phyloP scores from a whole-genome alignment of 2,797 vertebrate species.

The Crocodylus rhombifer region DNA sequence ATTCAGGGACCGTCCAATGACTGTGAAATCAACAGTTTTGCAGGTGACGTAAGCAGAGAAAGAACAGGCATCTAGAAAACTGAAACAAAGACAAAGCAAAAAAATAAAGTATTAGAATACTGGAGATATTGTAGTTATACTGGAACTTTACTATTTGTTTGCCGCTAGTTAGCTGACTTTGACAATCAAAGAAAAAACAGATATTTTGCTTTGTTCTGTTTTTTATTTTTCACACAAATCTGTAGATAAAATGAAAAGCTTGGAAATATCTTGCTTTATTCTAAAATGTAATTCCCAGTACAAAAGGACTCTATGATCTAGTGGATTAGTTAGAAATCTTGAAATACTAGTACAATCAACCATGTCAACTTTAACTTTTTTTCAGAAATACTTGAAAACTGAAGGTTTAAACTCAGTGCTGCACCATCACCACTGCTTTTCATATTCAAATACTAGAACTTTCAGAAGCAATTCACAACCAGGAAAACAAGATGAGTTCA shows the following conservation, averaged over 20 bases:
- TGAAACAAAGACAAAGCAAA: background rate
- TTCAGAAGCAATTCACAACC: background rate
- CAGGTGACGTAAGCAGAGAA: background rate
- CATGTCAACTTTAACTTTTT: background rate
- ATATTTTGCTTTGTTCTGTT: background rate
- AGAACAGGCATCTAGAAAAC: background rate
- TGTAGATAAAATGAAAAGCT: too few relatives aligned
- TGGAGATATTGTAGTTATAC: background rate
- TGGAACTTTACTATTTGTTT: background rate
- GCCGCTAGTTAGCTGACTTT: background rate
- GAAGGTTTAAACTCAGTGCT: background rate
- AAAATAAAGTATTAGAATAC: background rate
- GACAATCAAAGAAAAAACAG: background rate
- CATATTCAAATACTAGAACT: background rate
- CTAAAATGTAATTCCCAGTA: too few relatives aligned
- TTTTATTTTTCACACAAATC: background rate
- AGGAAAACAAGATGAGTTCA: background rate
- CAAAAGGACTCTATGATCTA: too few relatives aligned
- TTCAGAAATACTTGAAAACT: background rate
- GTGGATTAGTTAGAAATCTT: background rate
- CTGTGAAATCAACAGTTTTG: background rate
- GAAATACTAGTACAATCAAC: background rate
- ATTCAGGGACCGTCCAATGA: background rate
- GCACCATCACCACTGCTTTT: background rate
- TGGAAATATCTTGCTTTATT: too few relatives aligned